These are phyloP conservation scores for Coenonympha arcania DNA, from an alignment of 2,888 invertebrate species.

Conservation along the genomic window DNA sequence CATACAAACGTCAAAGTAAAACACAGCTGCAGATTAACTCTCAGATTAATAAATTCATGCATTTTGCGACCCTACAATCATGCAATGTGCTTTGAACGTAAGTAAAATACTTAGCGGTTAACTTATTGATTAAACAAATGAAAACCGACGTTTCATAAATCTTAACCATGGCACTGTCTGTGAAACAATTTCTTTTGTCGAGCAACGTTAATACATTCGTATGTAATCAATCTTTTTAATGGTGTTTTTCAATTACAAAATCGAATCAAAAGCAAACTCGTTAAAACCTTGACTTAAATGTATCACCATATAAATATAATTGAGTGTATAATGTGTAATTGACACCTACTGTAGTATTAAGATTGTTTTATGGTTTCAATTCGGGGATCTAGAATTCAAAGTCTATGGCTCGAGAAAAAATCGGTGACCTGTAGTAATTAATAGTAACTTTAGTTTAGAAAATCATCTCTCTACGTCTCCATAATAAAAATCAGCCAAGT, in stretches of 20 bases:
- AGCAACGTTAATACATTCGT: background rate
- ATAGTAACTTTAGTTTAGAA: no score
- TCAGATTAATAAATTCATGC: background rate
- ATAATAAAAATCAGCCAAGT: no score
- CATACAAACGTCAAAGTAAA: slow-evolving; percentile 9
- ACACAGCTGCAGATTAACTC: background rate
- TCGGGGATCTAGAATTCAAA: no score
- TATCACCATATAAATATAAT: no score
- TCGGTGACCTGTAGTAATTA: no score
- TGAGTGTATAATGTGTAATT: no score
- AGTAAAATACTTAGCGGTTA: background rate
- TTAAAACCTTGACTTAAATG: slow-evolving; percentile 48
- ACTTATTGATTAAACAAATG: background rate
- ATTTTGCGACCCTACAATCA: background rate
- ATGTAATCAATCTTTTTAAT: slow-evolving; percentile 19
- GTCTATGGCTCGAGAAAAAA: no score
- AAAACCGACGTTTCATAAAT: background rate
- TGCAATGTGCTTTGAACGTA: background rate
- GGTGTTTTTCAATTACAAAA: slow-evolving; percentile 29
- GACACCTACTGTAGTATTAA: no score
- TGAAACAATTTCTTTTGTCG: background rate
- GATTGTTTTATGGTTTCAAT: no score
- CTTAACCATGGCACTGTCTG: background rate
- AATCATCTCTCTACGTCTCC: no score
- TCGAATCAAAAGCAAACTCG: slow-evolving; percentile 33